Percentiles rank a stretch among this genome's conserved stretches.
Evolutionary conservation across 2,888 invertebrate species (phyloP).

Genomic region (Ischnus inquisitorius): DNA sequence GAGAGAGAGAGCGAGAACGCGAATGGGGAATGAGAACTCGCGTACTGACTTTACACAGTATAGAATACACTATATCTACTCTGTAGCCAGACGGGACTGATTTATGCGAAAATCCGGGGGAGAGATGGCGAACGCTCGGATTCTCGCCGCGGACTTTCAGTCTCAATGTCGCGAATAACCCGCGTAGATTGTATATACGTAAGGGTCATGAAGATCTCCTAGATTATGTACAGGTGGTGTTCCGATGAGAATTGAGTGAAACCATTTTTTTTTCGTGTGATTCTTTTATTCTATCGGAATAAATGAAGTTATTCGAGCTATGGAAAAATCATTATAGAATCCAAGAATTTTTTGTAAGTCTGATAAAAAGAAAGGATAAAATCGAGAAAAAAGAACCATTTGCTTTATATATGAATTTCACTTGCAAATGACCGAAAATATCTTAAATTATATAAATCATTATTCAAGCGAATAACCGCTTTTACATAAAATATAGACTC

Average conservation of each 20-base stretch:
- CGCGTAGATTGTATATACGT: not conserved
- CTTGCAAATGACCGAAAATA: no score
- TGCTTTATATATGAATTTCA: no score
- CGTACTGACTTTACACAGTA: slow-evolving; percentile 39
- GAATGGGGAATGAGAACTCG: slow-evolving; percentile 67
- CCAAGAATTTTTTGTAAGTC: no score
- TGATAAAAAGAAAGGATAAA: no score
- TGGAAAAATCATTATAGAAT: no score
- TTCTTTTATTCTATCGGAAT: not conserved
- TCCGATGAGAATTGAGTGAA: not conserved
- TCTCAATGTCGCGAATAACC: slow-evolving; percentile 43
- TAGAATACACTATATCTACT: slow-evolving; percentile 38
- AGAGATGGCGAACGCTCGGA: slow-evolving; percentile 69
- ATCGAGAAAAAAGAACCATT: no score
- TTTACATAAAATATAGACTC: not conserved
- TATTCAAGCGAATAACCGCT: not conserved
- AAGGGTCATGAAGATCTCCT: slow-evolving; percentile 11
- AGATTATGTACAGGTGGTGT: slow-evolving; percentile 12
- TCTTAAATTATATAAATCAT: no score
- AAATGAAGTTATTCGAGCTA: not conserved
- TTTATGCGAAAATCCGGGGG: slow-evolving; percentile 83
- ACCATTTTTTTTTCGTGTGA: not conserved
- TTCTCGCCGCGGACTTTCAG: slow-evolving; percentile 72
- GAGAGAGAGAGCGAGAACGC: slow-evolving; percentile 64
- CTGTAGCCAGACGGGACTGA: slow-evolving; percentile 79